A percentile compares a stretch with the other conserved stretches of the same genome.
phyloP scores from a whole-genome alignment of 2,888 invertebrate species.

The Phlogophora meticulosa region DNA sequence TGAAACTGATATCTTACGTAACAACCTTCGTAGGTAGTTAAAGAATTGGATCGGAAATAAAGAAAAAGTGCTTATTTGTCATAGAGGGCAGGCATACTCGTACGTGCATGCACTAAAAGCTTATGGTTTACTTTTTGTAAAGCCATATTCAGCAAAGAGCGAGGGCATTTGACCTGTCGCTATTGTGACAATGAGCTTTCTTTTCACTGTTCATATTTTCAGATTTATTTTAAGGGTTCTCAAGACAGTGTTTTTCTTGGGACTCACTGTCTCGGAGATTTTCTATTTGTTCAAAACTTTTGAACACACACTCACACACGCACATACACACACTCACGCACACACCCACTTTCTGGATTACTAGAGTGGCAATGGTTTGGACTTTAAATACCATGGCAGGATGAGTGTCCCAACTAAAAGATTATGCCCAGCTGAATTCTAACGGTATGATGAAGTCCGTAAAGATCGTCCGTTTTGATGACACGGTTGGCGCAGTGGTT shows the following conservation, averaged over 20 bases:
- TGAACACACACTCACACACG: too few relatives aligned
- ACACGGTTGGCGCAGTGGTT: too few relatives aligned
- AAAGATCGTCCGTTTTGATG: too few relatives aligned
- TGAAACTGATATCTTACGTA: constrained; percentile 51
- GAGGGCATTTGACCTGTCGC: too few relatives aligned
- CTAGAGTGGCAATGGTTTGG: not conserved
- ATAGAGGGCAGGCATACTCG: too few relatives aligned
- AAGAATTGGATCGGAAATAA: not conserved
- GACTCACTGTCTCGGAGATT: not conserved
- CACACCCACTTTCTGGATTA: too few relatives aligned
- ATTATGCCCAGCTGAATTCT: not conserved
- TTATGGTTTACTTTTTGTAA: too few relatives aligned
- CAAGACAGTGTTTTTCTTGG: not conserved
- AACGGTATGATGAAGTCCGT: not conserved
- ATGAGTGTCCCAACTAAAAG: not conserved
- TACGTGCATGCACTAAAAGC: too few relatives aligned
- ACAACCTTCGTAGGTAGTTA: constrained; percentile 11
- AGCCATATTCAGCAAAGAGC: too few relatives aligned
- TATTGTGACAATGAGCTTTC: not conserved
- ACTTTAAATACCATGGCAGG: not conserved
- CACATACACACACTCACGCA: too few relatives aligned
- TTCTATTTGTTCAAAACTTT: not conserved
- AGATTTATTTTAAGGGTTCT: not conserved
- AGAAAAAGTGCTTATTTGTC: too few relatives aligned
- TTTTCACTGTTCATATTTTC: not conserved